Percentiles rank a stretch among this genome's conserved stretches.
Evolutionary conservation across 2,113 vertebrate species (phyloP).

Genomic region (Tragelaphus buxtoni): DNA sequence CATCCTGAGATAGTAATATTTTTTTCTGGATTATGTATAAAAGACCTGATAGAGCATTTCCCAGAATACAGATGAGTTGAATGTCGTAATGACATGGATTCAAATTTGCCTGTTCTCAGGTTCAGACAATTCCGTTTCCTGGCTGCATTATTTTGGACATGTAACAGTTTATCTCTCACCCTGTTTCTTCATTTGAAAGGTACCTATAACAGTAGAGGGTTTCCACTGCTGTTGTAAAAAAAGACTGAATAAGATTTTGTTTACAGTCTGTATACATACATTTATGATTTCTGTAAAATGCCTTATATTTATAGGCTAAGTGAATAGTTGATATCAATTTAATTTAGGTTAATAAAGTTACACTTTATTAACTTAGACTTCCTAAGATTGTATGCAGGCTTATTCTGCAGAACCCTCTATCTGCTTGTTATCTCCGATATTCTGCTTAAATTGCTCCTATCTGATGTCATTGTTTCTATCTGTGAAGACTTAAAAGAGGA

Average conservation of each 20-base stretch:
- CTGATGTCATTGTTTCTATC: conserved; percentile 23
- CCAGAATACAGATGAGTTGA: not conserved
- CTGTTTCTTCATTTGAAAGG: not conserved
- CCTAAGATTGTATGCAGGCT: not conserved
- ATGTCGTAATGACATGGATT: not conserved
- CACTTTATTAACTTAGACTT: not conserved
- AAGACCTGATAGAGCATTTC: not conserved
- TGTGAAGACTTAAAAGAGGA: conserved; percentile 37
- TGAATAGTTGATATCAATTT: not conserved
- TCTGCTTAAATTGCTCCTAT: not conserved
- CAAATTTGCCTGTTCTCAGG: not conserved
- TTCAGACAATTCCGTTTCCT: not conserved
- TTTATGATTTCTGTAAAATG: not conserved
- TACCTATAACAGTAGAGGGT: not conserved
- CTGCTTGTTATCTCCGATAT: not conserved
- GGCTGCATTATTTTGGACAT: not conserved
- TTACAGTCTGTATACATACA: not conserved
- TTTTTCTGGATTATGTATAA: not conserved
- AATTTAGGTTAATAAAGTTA: not conserved
- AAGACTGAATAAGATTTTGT: not conserved
- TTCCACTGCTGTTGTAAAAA: not conserved
- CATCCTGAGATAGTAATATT: not conserved
- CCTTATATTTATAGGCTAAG: not conserved
- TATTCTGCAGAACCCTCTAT: not conserved
- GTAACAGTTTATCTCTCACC: not conserved